A percentile compares a stretch with the other conserved stretches of the same genome.
phyloP scores from a whole-genome alignment of 2,797 vertebrate species.

The Lepus townsendii region DNA sequence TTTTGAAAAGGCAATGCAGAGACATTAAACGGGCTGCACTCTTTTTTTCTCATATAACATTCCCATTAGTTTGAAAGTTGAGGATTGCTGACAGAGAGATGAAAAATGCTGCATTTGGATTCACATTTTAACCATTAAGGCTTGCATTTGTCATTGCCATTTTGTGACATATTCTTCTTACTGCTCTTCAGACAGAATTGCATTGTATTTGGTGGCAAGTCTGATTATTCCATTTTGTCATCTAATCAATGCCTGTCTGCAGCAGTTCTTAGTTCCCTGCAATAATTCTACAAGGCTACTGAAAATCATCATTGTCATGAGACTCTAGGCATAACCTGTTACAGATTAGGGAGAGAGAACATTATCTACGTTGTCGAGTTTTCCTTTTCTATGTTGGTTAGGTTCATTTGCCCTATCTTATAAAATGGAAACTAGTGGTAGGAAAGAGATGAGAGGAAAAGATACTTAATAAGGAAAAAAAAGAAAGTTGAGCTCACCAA shows the following conservation, averaged over 20 bases:
- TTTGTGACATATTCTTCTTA: neutral
- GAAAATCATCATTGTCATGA: neutral
- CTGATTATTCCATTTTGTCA: neutral
- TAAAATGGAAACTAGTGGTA: neutral
- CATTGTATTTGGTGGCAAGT: neutral
- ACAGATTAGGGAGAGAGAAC: neutral
- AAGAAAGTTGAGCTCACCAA: neutral
- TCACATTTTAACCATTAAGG: neutral
- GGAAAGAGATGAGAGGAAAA: neutral
- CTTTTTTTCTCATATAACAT: neutral
- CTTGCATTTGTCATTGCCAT: constrained; percentile 25
- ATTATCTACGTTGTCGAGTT: neutral
- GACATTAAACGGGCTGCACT: neutral
- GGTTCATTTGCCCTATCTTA: neutral
- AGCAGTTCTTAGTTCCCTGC: neutral
- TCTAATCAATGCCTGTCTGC: neutral
- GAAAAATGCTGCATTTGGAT: neutral
- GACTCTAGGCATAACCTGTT: neutral
- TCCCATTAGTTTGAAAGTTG: neutral
- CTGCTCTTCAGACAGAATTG: neutral
- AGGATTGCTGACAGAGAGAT: neutral
- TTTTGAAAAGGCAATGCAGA: neutral
- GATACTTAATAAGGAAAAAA: neutral
- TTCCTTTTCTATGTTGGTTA: neutral
- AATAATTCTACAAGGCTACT: neutral